A percentile compares a stretch with the other conserved stretches of the same genome.
phyloP scores from a whole-genome alignment of 2,888 invertebrate species.

The Drosophila subquinaria region DNA sequence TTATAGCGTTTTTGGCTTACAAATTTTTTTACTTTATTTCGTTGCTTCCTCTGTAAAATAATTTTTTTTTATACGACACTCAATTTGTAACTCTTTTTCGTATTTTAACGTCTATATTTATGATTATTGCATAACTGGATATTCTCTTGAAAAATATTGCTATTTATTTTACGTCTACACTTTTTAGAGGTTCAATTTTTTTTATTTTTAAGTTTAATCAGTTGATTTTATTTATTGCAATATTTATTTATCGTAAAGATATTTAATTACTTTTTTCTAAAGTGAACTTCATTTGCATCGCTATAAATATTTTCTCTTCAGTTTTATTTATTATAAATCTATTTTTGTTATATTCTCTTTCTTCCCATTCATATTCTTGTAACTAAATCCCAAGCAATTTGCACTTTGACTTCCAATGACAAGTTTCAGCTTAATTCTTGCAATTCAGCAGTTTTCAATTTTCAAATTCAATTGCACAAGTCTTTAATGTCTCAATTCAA shows the following conservation, averaged over 20 bases:
- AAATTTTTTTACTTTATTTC: not conserved
- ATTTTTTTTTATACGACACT: not conserved
- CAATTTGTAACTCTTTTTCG: not conserved
- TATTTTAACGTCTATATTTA: too few species aligned
- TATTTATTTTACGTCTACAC: too few species aligned
- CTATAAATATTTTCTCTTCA: not conserved
- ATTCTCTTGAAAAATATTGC: too few species aligned
- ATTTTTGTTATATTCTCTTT: not conserved
- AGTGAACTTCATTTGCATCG: too few species aligned
- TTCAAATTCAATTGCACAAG: conserved; percentile 37
- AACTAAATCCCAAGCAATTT: not conserved
- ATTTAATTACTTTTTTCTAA: too few species aligned
- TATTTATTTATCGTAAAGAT: too few species aligned
- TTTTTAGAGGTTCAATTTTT: too few species aligned
- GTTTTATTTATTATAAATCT: not conserved
- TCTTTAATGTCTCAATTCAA: conserved; percentile 45
- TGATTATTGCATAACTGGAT: too few species aligned
- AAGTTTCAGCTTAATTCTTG: conserved; percentile 13
- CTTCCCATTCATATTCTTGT: not conserved
- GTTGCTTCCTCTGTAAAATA: not conserved
- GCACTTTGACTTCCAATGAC: conserved; percentile 7
- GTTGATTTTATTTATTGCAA: too few species aligned
- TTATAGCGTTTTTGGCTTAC: not conserved
- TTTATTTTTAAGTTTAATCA: too few species aligned
- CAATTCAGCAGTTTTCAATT: conserved; percentile 35